Evolutionary conservation across 2,888 invertebrate genomes (phyloP).

Genomic region (Netelia melanura): DNA sequence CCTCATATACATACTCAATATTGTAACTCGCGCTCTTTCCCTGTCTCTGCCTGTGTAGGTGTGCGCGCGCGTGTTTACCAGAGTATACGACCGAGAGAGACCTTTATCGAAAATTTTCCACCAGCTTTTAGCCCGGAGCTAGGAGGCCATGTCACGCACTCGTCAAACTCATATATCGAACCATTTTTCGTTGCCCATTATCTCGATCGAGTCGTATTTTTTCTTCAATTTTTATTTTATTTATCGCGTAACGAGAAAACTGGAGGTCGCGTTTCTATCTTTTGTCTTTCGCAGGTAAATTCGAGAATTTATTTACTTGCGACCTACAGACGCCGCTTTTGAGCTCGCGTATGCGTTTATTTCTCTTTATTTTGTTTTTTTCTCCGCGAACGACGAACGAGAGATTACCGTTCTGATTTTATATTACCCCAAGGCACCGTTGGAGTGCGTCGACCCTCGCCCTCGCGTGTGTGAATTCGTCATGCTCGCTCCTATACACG

Average conservation of each 20-base stretch:
- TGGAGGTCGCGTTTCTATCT: too few species aligned
- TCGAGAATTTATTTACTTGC: not conserved
- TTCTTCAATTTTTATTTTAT: too few species aligned
- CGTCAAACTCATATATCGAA: slow-evolving; percentile 31
- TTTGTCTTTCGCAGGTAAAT: not conserved
- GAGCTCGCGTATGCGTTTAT: slow-evolving; percentile 8
- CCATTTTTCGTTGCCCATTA: slow-evolving; percentile 2
- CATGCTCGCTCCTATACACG: slow-evolving; percentile 20
- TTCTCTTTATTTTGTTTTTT: slow-evolving; percentile 52
- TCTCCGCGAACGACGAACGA: slow-evolving; percentile 52
- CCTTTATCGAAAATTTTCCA: slow-evolving; percentile 23
- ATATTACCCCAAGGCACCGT: slow-evolving; percentile 16
- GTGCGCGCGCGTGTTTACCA: too few species aligned
- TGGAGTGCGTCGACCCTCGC: slow-evolving; percentile 58
- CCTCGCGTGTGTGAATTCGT: slow-evolving; percentile 28
- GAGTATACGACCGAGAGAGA: not conserved
- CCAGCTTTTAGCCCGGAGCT: slow-evolving; percentile 21
- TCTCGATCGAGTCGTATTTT: not conserved
- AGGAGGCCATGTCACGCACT: slow-evolving; percentile 50
- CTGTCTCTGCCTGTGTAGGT: too few species aligned
- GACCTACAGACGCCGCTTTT: not conserved
- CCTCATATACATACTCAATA: not conserved
- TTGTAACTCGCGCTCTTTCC: not conserved
- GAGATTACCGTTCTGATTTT: slow-evolving; percentile 52
- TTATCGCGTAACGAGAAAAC: too few species aligned